Base-by-base conservation (phyloP, 2,888 invertebrate genomes). In the Protodeltote pygarga region DNA sequence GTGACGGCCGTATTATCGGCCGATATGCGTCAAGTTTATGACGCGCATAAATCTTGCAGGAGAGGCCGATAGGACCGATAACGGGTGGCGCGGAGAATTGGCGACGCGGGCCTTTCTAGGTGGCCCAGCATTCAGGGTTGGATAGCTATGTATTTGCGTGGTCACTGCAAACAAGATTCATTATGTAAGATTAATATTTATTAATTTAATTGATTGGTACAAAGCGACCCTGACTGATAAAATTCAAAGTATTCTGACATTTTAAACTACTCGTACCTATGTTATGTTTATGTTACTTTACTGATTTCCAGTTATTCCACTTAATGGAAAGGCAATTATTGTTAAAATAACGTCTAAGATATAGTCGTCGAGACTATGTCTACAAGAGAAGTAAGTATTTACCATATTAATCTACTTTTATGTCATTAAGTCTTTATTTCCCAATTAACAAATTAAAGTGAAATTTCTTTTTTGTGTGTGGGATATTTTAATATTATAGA, bases 11-110 rank as follows among this genome's bases (percentile, higher is more conserved):
- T 57, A 58, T 65, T 79, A 79, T 79, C 78, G 50, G 61, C 38
- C 53, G 64, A 74, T 66, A 71, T 78, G 71, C 74, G 77, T 78
- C 79, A 74, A 63, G 53, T 71, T 76, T 75, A 79, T 78, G 81
- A 81, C 71, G 69, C 58, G 64, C 71, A 77, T 81, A 81, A 80
- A 81, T 81, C 79, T 73, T 51, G 65, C 51, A 23, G 20, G 55
- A 61, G 65, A 57, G 59, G 40, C 58, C 33, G 75, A 73, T 70
- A 72, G 53, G 42, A 48, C 19, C 50, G 72, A 72, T 71, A 73
- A 71, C 29, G 54, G n/a, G 41, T 44, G 67, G 60, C 46, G 57
- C 38, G 52, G 45, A 25, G 47, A 58, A 62, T 58, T 59, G 59
- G 59, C 59, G 58, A 55, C 51, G 37, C 52, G 35, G 55, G 42